A percentile compares a stretch with the other conserved stretches of the same genome.
Conservation (phyloP, 1,140 invertebrate genomes). For the Dolichoris vasculosae region DNA sequence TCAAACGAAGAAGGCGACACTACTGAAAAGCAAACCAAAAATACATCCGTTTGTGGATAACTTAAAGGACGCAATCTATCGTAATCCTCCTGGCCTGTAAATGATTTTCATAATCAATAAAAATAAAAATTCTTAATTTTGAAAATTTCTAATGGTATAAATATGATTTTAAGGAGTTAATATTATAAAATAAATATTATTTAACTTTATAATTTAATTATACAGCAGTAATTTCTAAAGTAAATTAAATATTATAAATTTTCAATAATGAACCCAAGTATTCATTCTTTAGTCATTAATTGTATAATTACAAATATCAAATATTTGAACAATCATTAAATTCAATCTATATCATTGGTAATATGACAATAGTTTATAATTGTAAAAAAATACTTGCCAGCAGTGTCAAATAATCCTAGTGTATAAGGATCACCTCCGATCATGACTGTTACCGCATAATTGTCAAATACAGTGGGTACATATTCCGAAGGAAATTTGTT, state of each 20-base stretch:
- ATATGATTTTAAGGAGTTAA: background rate
- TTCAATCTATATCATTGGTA: too few species aligned
- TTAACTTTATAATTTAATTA: too few species aligned
- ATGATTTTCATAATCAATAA: background rate
- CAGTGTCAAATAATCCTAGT: conserved; percentile 96
- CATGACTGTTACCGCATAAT: conserved; percentile 99
- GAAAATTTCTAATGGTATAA: background rate
- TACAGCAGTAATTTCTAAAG: too few species aligned
- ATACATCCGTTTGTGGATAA: conserved; percentile 99
- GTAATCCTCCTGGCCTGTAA: conserved; percentile 94
- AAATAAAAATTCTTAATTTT: background rate
- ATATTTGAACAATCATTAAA: background rate
- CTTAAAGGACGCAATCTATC: conserved; percentile 95
- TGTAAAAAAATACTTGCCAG: conserved; percentile 77
- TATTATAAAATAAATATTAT: background rate
- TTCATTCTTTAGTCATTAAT: too few species aligned
- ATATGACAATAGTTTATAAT: background rate
- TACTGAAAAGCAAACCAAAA: conserved; percentile 98
- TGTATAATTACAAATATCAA: too few species aligned
- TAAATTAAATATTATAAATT: too few species aligned
- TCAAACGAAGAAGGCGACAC: conserved; percentile 99
- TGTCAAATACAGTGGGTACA: conserved; percentile 98
- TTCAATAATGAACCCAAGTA: too few species aligned
- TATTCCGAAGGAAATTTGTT: conserved; percentile 99
- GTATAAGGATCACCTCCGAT: conserved; percentile 99